phyloP scores from a whole-genome alignment of 1,140 invertebrate species.

The Magallana angulata region DNA sequence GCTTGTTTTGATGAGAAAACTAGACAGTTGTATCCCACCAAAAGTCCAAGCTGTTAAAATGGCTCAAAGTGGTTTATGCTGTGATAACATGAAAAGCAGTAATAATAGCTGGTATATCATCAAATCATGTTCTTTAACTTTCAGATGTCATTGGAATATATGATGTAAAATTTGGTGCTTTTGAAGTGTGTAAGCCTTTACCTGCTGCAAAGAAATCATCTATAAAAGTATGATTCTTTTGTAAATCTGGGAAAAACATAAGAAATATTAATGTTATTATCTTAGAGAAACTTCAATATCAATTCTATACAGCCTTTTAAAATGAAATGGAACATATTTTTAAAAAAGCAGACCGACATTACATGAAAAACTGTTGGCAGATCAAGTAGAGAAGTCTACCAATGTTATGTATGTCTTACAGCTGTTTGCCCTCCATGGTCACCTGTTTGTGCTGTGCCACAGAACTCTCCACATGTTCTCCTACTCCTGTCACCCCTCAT shows the following conservation, averaged over 20 bases:
- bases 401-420: background rate
- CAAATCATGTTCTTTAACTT: background rate
- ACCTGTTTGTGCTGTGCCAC: constrained; percentile 15
- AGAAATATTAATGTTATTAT: no score
- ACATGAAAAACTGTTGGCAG: no score
- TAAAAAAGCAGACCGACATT: no score
- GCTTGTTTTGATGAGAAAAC: no score
- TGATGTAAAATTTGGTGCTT: constrained; percentile 17
- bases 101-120: no score
- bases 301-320: no score
- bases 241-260: background rate
- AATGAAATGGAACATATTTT: no score
- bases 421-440: background rate
- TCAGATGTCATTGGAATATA: constrained; percentile 8
- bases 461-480: background rate
- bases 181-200: background rate
- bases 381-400: no score
- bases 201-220: background rate
- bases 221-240: background rate
- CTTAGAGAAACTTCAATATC: no score
- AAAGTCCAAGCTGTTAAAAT: no score
- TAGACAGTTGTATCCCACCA: no score
- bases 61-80: background rate
- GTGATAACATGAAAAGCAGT: background rate
- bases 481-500: constrained; percentile 5